These are phyloP conservation scores for Paramormyrops kingsleyae DNA, from an alignment of 2,113 vertebrate species.

Conservation along the genomic window DNA sequence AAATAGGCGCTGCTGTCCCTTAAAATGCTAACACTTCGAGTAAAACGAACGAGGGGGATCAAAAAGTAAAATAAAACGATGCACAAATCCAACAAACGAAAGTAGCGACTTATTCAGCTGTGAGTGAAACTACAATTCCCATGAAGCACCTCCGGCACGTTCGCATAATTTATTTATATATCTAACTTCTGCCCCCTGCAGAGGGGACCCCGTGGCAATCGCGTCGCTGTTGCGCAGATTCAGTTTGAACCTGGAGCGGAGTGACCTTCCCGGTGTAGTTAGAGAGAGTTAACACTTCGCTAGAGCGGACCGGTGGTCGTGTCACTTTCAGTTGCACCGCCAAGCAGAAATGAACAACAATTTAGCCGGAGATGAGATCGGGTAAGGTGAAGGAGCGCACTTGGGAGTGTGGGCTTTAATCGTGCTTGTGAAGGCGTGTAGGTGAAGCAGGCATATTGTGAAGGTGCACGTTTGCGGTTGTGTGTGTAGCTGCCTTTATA, in stretches of 20 bases:
- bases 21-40: neutral
- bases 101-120: neutral
- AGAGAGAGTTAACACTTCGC: conserved; percentile 46
- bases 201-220: conserved; percentile 48
- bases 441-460: neutral
- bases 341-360: conserved; percentile 80
- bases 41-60: neutral
- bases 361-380: conserved; percentile 87
- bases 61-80: neutral
- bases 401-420: neutral
- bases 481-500: neutral
- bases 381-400: conserved; percentile 60
- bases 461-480: neutral
- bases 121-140: conserved; percentile 30
- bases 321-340: conserved; percentile 47
- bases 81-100: neutral
- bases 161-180: neutral
- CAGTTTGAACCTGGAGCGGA: conserved; percentile 76
- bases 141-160: neutral
- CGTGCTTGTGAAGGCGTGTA: neutral
- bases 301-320: conserved; percentile 36
- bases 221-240: conserved; percentile 76
- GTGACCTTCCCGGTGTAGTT: conserved; percentile 71
- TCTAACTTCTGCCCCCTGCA: conserved; percentile 41
- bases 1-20: neutral